Evolutionary conservation across 1,140 invertebrate genomes (phyloP).

Genomic region (Tetragnatha versicolor): DNA sequence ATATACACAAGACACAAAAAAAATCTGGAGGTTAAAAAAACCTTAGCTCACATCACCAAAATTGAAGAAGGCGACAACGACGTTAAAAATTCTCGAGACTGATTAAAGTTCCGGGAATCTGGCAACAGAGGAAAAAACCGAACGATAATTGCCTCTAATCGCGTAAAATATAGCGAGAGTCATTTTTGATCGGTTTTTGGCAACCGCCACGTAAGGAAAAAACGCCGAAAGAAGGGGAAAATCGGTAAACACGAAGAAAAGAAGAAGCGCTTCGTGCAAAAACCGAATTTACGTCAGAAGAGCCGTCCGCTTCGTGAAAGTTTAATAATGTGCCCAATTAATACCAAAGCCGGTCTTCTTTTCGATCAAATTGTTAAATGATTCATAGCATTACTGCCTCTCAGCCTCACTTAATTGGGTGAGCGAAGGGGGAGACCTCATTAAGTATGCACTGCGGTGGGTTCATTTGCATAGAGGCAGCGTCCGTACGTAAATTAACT

Average conservation of each 20-base stretch:
- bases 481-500: constrained; percentile 53
- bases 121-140: not conserved
- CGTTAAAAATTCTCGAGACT: constrained; percentile 40
- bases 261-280: not conserved
- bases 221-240: constrained; percentile 13
- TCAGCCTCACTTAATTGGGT: constrained; percentile 42
- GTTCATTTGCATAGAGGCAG: constrained; percentile 49
- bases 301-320: constrained; percentile 32
- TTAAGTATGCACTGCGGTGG: constrained; percentile 54
- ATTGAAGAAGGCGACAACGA: constrained; percentile 25
- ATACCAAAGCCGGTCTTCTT: constrained; percentile 34
- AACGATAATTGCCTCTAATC: constrained; percentile 47
- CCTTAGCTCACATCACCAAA: not conserved
- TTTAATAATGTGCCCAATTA: constrained; percentile 55
- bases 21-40: not conserved
- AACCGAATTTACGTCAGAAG: constrained; percentile 44
- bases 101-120: constrained; percentile 38
- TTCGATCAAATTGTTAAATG: constrained; percentile 55
- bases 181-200: constrained; percentile 43
- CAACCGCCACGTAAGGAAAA: constrained; percentile 4
- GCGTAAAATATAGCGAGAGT: constrained; percentile 43
- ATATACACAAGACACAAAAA: not conserved
- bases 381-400: constrained; percentile 48
- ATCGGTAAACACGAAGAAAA: constrained; percentile 10
- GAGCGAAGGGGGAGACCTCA: constrained; percentile 18